A percentile compares a stretch with the other conserved stretches of the same genome.
Conservation (phyloP, 2,113 vertebrate species). For the Chlamydotis undulata region DNA sequence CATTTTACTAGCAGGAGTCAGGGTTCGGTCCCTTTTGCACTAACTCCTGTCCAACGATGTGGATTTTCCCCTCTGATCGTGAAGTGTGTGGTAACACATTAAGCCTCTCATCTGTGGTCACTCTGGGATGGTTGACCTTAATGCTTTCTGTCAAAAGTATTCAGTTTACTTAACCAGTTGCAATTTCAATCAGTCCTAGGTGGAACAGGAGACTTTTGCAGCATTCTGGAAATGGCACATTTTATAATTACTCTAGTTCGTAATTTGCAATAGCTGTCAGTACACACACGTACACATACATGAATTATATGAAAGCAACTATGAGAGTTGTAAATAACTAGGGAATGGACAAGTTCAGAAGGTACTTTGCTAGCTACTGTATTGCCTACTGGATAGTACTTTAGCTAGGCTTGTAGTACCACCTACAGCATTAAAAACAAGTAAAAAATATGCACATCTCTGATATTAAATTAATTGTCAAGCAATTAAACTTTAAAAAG, state of each 20-base stretch:
- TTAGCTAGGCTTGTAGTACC: background rate
- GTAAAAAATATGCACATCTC: background rate
- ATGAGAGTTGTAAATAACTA: background rate
- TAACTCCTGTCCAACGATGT: background rate
- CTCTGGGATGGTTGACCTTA: background rate
- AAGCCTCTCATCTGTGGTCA: background rate
- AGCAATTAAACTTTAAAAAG: slow-evolving; percentile 45
- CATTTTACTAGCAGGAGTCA: background rate
- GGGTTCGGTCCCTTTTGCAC: background rate
- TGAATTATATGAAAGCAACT: background rate
- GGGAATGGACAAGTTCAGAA: background rate
- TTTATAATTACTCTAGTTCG: background rate
- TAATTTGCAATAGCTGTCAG: background rate
- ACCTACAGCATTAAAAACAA: slow-evolving; percentile 45
- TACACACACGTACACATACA: background rate
- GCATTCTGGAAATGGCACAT: background rate
- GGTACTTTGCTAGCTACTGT: background rate
- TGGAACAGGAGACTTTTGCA: background rate
- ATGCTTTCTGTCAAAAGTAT: background rate
- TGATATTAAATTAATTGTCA: slow-evolving; percentile 58
- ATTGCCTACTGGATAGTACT: background rate
- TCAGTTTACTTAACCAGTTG: background rate
- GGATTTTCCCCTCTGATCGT: background rate
- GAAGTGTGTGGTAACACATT: background rate
- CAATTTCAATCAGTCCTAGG: background rate